A percentile compares a stretch with the other conserved stretches of the same genome.
Evolutionary conservation across 2,797 vertebrate species (phyloP).

Genomic region (Anguilla obscura): DNA sequence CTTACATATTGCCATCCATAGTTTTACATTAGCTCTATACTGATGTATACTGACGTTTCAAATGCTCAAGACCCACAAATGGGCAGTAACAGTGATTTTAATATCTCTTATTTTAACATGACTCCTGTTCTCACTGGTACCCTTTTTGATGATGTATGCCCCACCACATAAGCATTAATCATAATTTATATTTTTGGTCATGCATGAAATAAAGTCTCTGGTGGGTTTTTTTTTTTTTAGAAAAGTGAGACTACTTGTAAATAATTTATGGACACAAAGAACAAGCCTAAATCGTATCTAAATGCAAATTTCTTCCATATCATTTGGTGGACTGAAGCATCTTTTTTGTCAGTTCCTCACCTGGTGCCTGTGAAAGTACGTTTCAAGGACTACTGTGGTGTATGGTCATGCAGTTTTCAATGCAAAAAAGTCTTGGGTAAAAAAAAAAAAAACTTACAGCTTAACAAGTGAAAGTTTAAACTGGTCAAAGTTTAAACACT

Average conservation of each 20-base stretch:
- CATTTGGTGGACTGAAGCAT: background rate
- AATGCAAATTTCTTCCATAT: background rate
- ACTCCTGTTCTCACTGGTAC: background rate
- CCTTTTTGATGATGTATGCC: background rate
- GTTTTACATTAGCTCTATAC: background rate
- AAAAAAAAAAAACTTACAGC: background rate
- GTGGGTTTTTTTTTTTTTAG: background rate
- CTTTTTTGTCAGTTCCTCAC: background rate
- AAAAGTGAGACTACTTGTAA: background rate
- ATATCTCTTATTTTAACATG: background rate
- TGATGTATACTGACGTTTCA: background rate
- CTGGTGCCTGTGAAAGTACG: background rate
- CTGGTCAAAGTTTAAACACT: slow-evolving; percentile 16
- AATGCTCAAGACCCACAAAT: background rate
- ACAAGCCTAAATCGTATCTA: background rate
- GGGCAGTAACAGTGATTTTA: background rate
- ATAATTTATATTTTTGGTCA: slow-evolving; percentile 15
- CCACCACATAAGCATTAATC: background rate
- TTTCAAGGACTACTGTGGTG: background rate
- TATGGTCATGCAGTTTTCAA: background rate
- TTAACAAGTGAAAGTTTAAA: too few relatives aligned
- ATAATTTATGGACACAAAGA: background rate
- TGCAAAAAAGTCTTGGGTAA: background rate
- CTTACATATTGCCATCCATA: background rate
- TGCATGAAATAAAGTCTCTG: background rate